These are phyloP conservation scores for Leptinotarsa undecemlineata DNA, from an alignment of 1,140 invertebrate species.

Conservation along the genomic window DNA sequence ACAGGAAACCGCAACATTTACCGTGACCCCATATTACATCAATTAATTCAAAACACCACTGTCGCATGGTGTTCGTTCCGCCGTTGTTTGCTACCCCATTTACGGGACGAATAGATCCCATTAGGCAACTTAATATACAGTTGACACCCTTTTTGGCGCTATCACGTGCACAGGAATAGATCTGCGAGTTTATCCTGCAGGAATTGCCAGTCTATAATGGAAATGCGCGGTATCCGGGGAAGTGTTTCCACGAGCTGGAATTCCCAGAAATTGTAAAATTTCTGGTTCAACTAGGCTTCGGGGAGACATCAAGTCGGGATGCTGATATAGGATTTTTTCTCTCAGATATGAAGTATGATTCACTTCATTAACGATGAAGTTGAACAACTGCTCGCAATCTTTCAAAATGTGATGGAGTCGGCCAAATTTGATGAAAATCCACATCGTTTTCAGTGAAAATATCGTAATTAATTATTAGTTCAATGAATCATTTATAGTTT, in stretches of 20 bases:
- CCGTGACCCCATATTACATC: neutral
- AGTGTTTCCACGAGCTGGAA: neutral
- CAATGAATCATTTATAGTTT: too few relatives aligned
- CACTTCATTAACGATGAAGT: too few relatives aligned
- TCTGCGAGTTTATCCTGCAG: conserved; percentile 9
- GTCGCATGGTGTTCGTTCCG: neutral
- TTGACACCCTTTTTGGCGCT: conserved; percentile 9
- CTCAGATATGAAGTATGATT: too few relatives aligned
- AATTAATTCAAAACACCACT: conserved; percentile 8
- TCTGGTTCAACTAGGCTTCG: too few relatives aligned
- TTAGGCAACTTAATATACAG: conserved; percentile 17
- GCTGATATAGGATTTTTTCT: too few relatives aligned
- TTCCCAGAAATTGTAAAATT: neutral
- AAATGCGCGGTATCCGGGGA: neutral
- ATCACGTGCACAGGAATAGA: conserved; percentile 14
- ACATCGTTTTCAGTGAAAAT: too few relatives aligned
- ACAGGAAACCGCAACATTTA: neutral
- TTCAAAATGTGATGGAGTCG: too few relatives aligned
- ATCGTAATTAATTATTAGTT: too few relatives aligned
- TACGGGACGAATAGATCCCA: conserved; percentile 13
- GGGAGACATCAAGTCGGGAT: too few relatives aligned
- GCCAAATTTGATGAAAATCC: too few relatives aligned
- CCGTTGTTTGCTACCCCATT: conserved; percentile 15
- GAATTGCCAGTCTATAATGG: neutral
- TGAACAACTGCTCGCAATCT: too few relatives aligned